These are phyloP conservation scores for Melieria omissa DNA, from an alignment of 2,888 invertebrate genomes.

Conservation along the genomic window DNA sequence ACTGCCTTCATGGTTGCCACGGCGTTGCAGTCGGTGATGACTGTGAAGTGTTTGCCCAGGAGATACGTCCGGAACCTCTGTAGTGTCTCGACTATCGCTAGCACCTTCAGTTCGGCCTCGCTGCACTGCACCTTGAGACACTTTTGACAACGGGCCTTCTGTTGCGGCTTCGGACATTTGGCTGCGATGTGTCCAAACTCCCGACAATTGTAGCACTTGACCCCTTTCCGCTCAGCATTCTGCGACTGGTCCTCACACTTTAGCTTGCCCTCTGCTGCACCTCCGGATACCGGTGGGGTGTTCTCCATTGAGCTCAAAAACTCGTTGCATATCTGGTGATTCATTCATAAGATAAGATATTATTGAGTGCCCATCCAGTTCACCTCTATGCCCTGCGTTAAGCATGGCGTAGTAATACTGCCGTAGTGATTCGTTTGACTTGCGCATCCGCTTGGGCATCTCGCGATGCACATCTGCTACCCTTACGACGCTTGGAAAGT, in stretches of 20 bases:
- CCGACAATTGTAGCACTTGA: too few species aligned
- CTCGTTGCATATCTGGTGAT: slow-evolving; percentile 27
- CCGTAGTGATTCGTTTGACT: slow-evolving; percentile 8
- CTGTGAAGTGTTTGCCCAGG: too few species aligned
- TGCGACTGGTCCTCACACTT: not conserved
- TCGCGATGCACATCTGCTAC: slow-evolving; percentile 19
- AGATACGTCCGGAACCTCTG: too few species aligned
- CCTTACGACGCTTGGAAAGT: slow-evolving; percentile 23
- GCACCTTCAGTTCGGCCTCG: too few species aligned
- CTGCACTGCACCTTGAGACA: too few species aligned
- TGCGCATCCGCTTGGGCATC: slow-evolving; percentile 11
- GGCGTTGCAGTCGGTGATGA: too few species aligned
- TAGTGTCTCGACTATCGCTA: too few species aligned
- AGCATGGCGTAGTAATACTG: slow-evolving; percentile 42
- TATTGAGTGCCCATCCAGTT: slow-evolving; percentile 19
- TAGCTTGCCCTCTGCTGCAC: not conserved
- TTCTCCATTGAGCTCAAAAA: slow-evolving; percentile 30
- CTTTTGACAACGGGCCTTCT: slow-evolving; percentile 2
- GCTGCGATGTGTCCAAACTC: too few species aligned
- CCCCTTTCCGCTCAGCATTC: slow-evolving; percentile 14
- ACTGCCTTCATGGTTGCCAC: too few species aligned
- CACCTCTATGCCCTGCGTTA: slow-evolving; percentile 17
- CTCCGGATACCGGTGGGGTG: not conserved
- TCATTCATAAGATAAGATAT: slow-evolving; percentile 26
- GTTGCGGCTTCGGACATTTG: too few species aligned